Percentiles rank a stretch among this genome's conserved stretches.
These are phyloP conservation scores for Rhynchophorus ferrugineus DNA, from an alignment of 1,140 invertebrate genomes.

Conservation along the genomic window DNA sequence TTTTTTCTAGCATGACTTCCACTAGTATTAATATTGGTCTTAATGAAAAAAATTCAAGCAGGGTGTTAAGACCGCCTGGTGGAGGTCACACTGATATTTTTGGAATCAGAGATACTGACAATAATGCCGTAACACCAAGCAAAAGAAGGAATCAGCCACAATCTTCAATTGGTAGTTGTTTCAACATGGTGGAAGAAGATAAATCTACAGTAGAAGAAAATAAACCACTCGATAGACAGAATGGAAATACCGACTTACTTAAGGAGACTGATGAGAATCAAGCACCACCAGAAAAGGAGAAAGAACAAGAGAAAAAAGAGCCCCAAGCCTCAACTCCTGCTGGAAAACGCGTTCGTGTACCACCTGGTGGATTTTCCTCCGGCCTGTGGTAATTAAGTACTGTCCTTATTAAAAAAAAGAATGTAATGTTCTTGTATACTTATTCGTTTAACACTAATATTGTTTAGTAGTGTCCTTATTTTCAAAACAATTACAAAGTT, in stretches of 20 bases:
- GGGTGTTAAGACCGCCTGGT: constrained; percentile 31
- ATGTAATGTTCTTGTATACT: no score
- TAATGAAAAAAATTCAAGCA: constrained; percentile 28
- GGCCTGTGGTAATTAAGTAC: constrained; percentile 32
- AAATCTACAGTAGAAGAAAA: not conserved
- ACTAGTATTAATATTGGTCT: constrained; percentile 30
- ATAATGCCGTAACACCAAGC: constrained; percentile 16
- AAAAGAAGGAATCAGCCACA: constrained; percentile 18
- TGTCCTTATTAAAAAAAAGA: not conserved
- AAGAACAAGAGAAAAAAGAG: constrained; percentile 16
- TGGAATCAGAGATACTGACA: constrained; percentile 16
- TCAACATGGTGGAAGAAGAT: constrained; percentile 10
- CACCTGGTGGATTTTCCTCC: constrained; percentile 36
- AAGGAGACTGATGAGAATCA: constrained; percentile 18
- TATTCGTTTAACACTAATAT: no score
- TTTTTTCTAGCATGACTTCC: constrained; percentile 27
- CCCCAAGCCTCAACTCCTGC: not conserved
- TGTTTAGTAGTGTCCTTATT: no score
- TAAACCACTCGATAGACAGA: constrained; percentile 4
- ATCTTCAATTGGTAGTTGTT: constrained; percentile 26
- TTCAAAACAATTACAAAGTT: no score
- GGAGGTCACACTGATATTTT: constrained; percentile 34
- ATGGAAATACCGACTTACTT: not conserved
- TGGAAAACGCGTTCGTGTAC: constrained; percentile 27
- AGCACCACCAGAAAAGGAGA: constrained; percentile 7